Conservation (phyloP, 2,113 vertebrate genomes). For the Sakesphorus luctuosus region DNA sequence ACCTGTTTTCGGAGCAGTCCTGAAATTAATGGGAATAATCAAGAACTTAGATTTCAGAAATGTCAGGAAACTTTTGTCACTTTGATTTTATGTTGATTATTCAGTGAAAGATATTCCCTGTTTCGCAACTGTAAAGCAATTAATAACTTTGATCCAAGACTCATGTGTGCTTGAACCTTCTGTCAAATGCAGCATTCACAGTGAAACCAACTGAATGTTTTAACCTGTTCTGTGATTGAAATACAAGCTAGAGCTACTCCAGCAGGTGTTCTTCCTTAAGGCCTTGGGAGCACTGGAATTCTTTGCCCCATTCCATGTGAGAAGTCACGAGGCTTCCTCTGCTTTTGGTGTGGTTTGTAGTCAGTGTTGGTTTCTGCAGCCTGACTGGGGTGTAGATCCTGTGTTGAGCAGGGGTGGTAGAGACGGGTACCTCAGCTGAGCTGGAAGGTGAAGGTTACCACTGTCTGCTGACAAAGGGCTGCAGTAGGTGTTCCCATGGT, state of each 20-base stretch:
- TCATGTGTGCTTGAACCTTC: neutral
- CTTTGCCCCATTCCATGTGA: neutral
- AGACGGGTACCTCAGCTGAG: neutral
- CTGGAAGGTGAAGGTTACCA: neutral
- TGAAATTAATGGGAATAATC: neutral
- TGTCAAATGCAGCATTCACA: neutral
- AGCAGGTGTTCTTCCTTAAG: neutral
- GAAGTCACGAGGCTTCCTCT: neutral
- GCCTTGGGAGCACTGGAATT: neutral
- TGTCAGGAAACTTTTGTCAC: neutral
- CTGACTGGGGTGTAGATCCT: neutral
- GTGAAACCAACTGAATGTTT: neutral
- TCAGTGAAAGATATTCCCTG: neutral
- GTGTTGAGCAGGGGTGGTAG: neutral
- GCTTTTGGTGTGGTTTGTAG: neutral
- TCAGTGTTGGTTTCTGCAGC: neutral
- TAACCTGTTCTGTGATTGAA: neutral
- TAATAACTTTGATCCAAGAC: neutral
- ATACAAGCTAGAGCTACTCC: neutral
- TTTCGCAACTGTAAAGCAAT: neutral
- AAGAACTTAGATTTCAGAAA: neutral
- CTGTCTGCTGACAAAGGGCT: neutral
- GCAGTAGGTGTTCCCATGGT: neutral
- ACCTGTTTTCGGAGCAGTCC: neutral
- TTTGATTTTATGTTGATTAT: neutral